Base-by-base conservation (phyloP, 1,140 invertebrate genomes). In the Vollenhovia emeryi region DNA sequence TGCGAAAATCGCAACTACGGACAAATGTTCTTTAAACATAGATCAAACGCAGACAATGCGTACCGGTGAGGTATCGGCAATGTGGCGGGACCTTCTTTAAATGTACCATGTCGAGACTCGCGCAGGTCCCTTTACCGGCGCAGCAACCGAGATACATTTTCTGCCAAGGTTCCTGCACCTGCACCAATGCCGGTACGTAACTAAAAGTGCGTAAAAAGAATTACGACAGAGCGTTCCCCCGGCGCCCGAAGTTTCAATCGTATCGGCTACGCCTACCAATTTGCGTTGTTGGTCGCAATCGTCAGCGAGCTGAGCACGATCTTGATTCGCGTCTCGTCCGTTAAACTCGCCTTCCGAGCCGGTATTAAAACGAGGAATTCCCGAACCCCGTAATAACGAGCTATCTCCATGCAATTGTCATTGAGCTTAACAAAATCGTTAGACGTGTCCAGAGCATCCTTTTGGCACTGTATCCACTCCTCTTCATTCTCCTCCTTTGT, bases 41-140 rank as follows among this genome's bases (percentile, higher is more conserved):
- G 8, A n/a, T 57, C 18, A 2, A 73, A 73, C 18, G 33, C 43
- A 43, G 85, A 73, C 11, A 48, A 64, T 85, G 64, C 74, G 66
- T 92, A 95, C 96, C 97, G 91, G 97, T 97, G 1, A 99, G 95
- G 95, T 99, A 97, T 84, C 96, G 97, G 91, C 97, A 98, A 89
- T 98, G 97, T 52, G 96, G 95, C n/a, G 98, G 98, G 78, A 97
- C 96, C 90, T 96, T 96, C 91, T 97, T 97, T 52, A 99, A 95
- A 92, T 99, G 98, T 80, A 98, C 97, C 96, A 99, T 98, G 91
- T 99, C 97, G 94, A 98, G 98, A 91, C 97, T 97, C 33, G 97
- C 97, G 85, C 97, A 96, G 9, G 97, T 95, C 66, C 97, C 97
- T 91, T 96, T 96, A 64, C 97, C 96, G 92, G 98, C 96, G 91